Evolutionary conservation across 2,888 invertebrate species (phyloP).

Genomic region (Cephus spinipes): DNA sequence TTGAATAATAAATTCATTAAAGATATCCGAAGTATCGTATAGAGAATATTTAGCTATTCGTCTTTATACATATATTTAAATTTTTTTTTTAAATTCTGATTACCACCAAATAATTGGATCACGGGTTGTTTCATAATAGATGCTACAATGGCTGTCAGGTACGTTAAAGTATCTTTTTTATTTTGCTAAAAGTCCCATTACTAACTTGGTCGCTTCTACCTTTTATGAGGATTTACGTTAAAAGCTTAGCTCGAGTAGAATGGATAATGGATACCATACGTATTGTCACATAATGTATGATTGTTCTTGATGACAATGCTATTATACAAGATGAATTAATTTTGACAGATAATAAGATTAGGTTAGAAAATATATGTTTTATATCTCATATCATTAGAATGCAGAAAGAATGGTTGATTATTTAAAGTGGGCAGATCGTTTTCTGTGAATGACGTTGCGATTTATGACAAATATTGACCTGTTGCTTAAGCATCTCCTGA

Average conservation of each 20-base stretch:
- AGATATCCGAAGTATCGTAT: background rate
- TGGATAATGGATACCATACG: background rate
- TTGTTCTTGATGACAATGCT: background rate
- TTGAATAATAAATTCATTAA: background rate
- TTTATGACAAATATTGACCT: background rate
- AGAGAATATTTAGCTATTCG: background rate
- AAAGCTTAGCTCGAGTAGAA: background rate
- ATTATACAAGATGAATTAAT: background rate
- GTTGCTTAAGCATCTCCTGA: background rate
- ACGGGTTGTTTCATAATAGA: background rate
- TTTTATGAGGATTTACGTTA: background rate
- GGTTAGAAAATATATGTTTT: background rate
- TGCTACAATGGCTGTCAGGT: background rate
- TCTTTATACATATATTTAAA: no score
- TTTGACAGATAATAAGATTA: background rate
- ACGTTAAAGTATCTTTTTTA: background rate
- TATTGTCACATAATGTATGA: background rate
- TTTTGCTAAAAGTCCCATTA: background rate
- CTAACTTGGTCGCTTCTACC: background rate
- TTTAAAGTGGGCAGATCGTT: background rate
- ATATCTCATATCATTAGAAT: background rate
- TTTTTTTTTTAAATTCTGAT: background rate
- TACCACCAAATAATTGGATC: background rate
- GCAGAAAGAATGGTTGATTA: background rate
- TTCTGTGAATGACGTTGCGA: background rate